Conservation (phyloP, 1,140 invertebrate genomes). For the Marisa cornuarietis region DNA sequence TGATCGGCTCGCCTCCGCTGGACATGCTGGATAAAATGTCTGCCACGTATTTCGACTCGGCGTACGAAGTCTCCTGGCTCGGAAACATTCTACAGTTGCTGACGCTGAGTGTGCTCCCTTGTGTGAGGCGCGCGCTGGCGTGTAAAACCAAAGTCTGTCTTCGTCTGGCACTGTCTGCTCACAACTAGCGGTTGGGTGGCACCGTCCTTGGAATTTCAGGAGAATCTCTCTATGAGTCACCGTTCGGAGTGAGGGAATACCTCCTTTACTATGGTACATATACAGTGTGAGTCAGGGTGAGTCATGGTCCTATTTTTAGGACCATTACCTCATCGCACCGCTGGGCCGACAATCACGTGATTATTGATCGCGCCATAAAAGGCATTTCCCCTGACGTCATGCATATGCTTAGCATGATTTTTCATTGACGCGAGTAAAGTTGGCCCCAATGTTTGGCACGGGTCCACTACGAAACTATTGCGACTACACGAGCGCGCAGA, state of each 20-base stretch:
- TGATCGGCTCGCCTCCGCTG: constrained; percentile 39
- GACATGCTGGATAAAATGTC: constrained; percentile 58
- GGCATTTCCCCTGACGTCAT: constrained; percentile 14
- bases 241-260: constrained; percentile 40
- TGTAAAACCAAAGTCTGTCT: constrained; percentile 21
- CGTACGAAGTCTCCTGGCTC: constrained; percentile 35
- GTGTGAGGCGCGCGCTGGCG: constrained; percentile 18
- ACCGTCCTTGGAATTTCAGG: constrained; percentile 23
- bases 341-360: constrained; percentile 24
- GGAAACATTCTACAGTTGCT: constrained; percentile 26
- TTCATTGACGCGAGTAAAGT: constrained; percentile 9
- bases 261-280: constrained; percentile 26
- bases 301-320: constrained; percentile 41
- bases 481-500: constrained; percentile 1
- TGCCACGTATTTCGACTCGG: constrained; percentile 57
- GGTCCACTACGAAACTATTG: constrained; percentile 10
- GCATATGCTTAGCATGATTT: constrained; percentile 1
- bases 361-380: constrained; percentile 11
- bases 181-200: constrained; percentile 17
- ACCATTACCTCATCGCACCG: constrained; percentile 36
- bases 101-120: neutral
- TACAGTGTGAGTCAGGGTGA: constrained; percentile 41
- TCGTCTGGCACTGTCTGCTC: constrained; percentile 20
- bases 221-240: constrained; percentile 39
- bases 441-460: constrained; percentile 6